Evolutionary conservation across 37 sponge, comb jelly and placozoan species (phyloP).

Genomic region (Diacarnus erythraeanus): DNA sequence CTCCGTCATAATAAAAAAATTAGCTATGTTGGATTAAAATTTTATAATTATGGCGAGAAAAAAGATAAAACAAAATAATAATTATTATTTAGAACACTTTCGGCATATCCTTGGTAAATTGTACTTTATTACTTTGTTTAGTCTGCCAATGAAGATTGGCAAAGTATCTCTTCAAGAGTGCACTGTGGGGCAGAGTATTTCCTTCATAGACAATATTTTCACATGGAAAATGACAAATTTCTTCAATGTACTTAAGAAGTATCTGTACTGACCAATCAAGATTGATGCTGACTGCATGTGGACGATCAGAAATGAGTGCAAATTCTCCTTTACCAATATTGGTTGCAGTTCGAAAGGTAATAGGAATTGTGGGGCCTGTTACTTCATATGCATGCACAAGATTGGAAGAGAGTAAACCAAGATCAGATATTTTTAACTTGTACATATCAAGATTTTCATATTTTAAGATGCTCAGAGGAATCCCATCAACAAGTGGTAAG

Average conservation of each 20-base stretch:
- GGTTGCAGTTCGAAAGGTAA: conserved; percentile 20
- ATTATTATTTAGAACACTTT: background rate
- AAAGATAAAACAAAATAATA: background rate
- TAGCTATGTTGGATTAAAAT: background rate
- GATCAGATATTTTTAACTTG: conserved; percentile 23
- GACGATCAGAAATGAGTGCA: conserved; percentile 18
- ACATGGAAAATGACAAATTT: conserved; percentile 56
- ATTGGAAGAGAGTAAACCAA: conserved; percentile 17
- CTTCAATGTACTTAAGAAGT: conserved; percentile 56
- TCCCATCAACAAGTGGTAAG: conserved; percentile 47
- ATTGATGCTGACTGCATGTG: conserved; percentile 57
- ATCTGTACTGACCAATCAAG: conserved; percentile 46
- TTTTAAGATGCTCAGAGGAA: background rate
- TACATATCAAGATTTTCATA: conserved; percentile 28
- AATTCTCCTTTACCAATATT: background rate
- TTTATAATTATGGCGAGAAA: background rate
- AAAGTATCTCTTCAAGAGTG: background rate
- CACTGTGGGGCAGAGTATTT: background rate
- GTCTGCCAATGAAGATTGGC: background rate
- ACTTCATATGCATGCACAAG: conserved; percentile 53
- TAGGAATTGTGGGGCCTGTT: conserved; percentile 63
- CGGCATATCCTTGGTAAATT: conserved; percentile 10
- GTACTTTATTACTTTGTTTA: background rate
- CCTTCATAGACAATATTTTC: background rate
- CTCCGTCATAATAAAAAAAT: too few relatives aligned